Evolutionary conservation across 2,797 vertebrate genomes (phyloP).

Genomic region (Spheniscus humboldti): DNA sequence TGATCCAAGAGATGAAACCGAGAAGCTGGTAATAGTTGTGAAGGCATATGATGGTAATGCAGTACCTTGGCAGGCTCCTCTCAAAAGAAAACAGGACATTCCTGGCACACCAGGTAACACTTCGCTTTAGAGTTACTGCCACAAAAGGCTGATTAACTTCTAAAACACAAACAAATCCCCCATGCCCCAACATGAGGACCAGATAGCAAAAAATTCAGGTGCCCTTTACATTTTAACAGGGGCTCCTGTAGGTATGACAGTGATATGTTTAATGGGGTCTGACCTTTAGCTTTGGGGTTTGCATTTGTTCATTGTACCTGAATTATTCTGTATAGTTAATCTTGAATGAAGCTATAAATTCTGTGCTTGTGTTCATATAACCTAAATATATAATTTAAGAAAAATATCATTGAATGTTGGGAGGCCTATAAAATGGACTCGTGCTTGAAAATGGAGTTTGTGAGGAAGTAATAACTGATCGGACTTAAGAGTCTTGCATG

Average conservation of each 20-base stretch:
- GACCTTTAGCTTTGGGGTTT: not conserved
- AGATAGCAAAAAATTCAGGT: not conserved
- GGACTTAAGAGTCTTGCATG: not conserved
- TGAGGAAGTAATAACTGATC: not conserved
- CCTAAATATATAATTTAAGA: not conserved
- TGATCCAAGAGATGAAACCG: constrained; percentile 37
- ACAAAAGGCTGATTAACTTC: not conserved
- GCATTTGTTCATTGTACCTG: not conserved
- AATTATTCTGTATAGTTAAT: not conserved
- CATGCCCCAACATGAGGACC: not conserved
- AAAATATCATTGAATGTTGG: not conserved
- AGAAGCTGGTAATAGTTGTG: constrained; percentile 63
- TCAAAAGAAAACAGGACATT: constrained; percentile 54
- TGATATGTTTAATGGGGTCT: not conserved
- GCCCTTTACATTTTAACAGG: not conserved
- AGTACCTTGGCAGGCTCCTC: constrained; percentile 28
- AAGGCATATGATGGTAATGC: constrained; percentile 29
- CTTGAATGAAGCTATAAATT: not conserved
- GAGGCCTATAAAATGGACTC: not conserved
- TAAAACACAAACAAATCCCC: not conserved
- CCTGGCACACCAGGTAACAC: constrained; percentile 43
- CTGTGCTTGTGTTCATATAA: not conserved
- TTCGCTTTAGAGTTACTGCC: not conserved
- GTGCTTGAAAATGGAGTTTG: not conserved
- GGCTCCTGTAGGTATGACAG: not conserved